Evolutionary conservation across 1,140 invertebrate genomes (phyloP).

Genomic region (Laodelphax striatellus): DNA sequence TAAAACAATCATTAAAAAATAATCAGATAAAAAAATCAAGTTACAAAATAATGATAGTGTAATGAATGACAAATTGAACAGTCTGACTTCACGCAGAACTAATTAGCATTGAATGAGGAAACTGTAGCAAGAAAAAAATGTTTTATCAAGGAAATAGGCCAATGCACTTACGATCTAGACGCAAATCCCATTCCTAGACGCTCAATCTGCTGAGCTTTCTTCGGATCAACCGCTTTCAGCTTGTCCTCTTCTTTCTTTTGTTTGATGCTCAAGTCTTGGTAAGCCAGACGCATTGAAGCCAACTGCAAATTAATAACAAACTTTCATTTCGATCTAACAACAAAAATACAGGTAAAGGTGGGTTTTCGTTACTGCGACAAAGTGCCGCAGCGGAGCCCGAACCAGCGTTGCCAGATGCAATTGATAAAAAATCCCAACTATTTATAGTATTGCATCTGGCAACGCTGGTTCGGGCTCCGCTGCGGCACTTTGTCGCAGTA

Average conservation of each 20-base stretch:
- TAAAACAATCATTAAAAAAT: slow-evolving; percentile 31
- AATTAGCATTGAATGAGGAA: not conserved
- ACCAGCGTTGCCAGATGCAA: no score
- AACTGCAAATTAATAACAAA: slow-evolving; percentile 31
- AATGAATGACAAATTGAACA: no score
- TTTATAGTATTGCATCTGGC: no score
- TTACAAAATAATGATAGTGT: no score
- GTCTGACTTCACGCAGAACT: not conserved
- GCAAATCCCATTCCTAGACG: slow-evolving; percentile 86
- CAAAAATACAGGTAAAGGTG: no score
- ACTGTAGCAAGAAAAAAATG: no score
- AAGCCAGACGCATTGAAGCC: slow-evolving; percentile 74
- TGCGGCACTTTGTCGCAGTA: no score
- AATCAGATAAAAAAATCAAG: slow-evolving; percentile 7
- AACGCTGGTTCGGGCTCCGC: no score
- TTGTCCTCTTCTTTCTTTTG: slow-evolving; percentile 69
- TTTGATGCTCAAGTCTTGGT: slow-evolving; percentile 70
- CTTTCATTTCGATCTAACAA: no score
- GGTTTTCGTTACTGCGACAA: no score
- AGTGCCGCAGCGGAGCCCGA: no score
- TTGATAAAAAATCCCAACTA: no score
- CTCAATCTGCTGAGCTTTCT: slow-evolving; percentile 81
- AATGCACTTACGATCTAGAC: slow-evolving; percentile 38
- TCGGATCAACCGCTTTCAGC: slow-evolving; percentile 63
- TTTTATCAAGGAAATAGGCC: not conserved